Evolutionary conservation across 1,140 invertebrate genomes (phyloP), one percentile per base, ranked within the genome.

Genomic region (Pseudomyrmex dendroicus): DNA sequence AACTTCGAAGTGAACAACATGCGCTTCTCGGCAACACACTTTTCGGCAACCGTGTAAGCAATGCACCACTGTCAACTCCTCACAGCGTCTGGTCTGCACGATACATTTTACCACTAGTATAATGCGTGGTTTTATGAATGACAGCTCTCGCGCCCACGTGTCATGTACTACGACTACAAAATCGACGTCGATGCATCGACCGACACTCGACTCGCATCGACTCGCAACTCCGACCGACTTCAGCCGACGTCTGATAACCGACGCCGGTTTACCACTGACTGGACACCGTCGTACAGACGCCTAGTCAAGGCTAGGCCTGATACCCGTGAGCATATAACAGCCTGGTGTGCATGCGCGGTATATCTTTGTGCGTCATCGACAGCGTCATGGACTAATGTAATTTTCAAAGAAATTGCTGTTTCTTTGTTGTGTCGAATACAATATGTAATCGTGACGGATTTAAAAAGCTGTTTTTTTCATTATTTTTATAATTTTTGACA

Each of bases 1-100:
- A 86, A 86, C 50, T 56, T 44, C 50, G 22, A 89, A 86, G 35
- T 64, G 68, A 67, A 50, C 84, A 89, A 89, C 87, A 89, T 89
- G 82, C 87, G 87, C 88, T 74, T 57, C 50, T 57, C 61, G 59
- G 56, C 64, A 35, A 35, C 35, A 52, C 67, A 17, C 17, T 72
- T 61, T 68, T 57, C 57, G 17, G 20, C 73, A 86, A 74, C 62
- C 63, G 57, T 20, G 25, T 56, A 70, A 70, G 67, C 8, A 20
- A 57, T 50, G 13, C 15, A 52, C 44, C 20, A 66, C 61, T 9
- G 25, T 35, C 13, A 67, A 10, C 7, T 22, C 20, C 56, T 10
- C 48, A 20, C 12, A 63, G 2, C 22, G 7, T 56, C 44, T 12
- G 44, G 10, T 56, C 12, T 46, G 20, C 7, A 13, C 12, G 15